Evolutionary conservation across 2,113 vertebrate genomes (phyloP).

Genomic region (Sebastes fasciatus): DNA sequence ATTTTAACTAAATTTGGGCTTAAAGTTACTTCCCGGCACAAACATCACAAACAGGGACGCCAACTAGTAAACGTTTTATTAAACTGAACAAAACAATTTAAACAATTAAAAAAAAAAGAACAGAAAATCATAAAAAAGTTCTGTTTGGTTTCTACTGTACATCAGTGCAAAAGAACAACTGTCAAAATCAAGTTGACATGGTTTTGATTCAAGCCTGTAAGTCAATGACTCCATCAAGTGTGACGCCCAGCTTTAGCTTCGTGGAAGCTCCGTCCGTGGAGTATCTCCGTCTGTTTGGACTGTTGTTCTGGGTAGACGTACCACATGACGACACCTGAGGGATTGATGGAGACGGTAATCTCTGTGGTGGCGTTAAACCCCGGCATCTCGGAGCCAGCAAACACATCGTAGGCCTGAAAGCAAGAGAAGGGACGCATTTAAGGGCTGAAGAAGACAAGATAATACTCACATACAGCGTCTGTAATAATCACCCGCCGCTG

Average conservation of each 20-base stretch:
- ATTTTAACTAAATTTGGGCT: background rate
- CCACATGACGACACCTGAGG: slow-evolving; percentile 91
- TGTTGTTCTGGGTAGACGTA: slow-evolving; percentile 77
- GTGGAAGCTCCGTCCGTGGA: background rate
- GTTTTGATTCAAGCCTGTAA: background rate
- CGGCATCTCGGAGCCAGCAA: slow-evolving; percentile 63
- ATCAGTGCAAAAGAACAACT: background rate
- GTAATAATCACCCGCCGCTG: no score
- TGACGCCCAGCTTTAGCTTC: background rate
- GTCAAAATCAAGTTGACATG: background rate
- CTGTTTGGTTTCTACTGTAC: background rate
- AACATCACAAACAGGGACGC: background rate
- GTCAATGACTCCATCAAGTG: background rate
- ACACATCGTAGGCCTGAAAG: slow-evolving; percentile 86
- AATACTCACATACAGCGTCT: background rate
- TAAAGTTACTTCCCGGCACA: background rate
- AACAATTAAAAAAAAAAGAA: background rate
- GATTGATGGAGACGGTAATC: slow-evolving; percentile 86
- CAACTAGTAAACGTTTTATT: background rate
- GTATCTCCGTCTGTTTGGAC: background rate
- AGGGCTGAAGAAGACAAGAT: background rate
- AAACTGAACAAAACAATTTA: background rate
- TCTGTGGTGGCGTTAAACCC: slow-evolving; percentile 68
- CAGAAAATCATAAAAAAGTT: no score
- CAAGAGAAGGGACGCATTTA: background rate